Conservation (phyloP, 2,797 vertebrate species). For the Taenioides sp. region DNA sequence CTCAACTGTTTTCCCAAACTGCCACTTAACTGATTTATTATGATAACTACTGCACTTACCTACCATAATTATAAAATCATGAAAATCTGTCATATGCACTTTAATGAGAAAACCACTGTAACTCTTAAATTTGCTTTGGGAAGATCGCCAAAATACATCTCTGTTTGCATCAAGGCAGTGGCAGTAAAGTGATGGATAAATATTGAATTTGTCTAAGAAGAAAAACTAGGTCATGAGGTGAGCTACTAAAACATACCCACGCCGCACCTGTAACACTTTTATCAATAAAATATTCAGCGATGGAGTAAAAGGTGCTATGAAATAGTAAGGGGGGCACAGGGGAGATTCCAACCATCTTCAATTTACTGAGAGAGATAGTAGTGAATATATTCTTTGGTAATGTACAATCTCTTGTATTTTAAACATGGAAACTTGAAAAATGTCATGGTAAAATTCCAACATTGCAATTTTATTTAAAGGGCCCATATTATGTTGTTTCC, state of each 20-base stretch:
- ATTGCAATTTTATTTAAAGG: too few relatives aligned
- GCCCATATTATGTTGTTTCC: too few relatives aligned
- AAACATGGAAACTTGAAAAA: too few relatives aligned
- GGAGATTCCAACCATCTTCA: neutral
- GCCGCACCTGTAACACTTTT: slow-evolving; percentile 34
- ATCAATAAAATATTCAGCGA: slow-evolving; percentile 59
- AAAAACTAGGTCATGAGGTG: slow-evolving; percentile 22
- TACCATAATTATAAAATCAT: too few relatives aligned
- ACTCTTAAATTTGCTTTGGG: neutral
- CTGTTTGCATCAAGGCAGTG: slow-evolving; percentile 4
- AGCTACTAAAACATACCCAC: slow-evolving; percentile 31
- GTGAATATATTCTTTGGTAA: neutral
- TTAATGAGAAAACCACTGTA: too few relatives aligned
- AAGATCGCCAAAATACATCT: neutral
- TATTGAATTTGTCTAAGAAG: slow-evolving; percentile 29
- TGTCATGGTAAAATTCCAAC: too few relatives aligned
- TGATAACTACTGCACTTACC: too few relatives aligned
- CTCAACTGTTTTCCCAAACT: too few relatives aligned
- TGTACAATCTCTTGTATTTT: neutral
- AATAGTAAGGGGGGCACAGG: slow-evolving; percentile 37
- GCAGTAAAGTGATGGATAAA: slow-evolving; percentile 32
- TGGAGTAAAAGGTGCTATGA: slow-evolving; percentile 36
- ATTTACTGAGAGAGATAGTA: neutral
- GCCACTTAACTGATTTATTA: too few relatives aligned
- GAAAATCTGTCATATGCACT: too few relatives aligned